Conservation (phyloP, 2,797 vertebrate genomes). For the Microctenopoma lineatum region DNA sequence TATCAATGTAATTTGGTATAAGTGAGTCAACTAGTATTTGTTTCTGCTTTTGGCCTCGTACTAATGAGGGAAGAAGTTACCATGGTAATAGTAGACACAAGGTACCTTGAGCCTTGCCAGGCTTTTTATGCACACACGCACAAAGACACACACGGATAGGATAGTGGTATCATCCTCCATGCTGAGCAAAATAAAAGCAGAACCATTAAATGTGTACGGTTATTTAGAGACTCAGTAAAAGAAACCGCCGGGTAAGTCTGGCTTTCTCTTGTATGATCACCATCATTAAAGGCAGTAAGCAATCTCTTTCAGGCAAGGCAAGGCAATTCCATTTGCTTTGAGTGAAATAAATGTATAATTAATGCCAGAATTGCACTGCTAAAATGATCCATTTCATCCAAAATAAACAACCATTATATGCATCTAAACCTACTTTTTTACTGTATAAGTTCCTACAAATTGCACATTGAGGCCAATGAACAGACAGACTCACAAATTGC, state of each 20-base stretch:
- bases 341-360: slow-evolving; percentile 18
- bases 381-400: background rate
- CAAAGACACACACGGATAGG: slow-evolving; percentile 12
- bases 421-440: background rate
- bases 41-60: slow-evolving; percentile 53
- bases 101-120: slow-evolving; percentile 61
- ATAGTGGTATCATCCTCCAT: slow-evolving; percentile 39
- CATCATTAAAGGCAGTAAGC: slow-evolving; percentile 16
- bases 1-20: slow-evolving; percentile 36
- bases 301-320: background rate
- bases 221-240: slow-evolving; percentile 21
- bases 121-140: slow-evolving; percentile 51
- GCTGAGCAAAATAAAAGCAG: slow-evolving; percentile 33
- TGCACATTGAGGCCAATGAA: background rate
- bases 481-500: slow-evolving; percentile 10
- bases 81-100: slow-evolving; percentile 75
- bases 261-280: slow-evolving; percentile 10
- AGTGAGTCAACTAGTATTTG: slow-evolving; percentile 63
- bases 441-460: background rate
- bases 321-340: slow-evolving; percentile 19
- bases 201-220: slow-evolving; percentile 15
- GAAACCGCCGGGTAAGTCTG: background rate
- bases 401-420: slow-evolving; percentile 5
- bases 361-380: background rate
- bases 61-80: slow-evolving; percentile 77